Base-by-base conservation (phyloP, 2,888 invertebrate species). In the Xanthorhoe spadicearia region DNA sequence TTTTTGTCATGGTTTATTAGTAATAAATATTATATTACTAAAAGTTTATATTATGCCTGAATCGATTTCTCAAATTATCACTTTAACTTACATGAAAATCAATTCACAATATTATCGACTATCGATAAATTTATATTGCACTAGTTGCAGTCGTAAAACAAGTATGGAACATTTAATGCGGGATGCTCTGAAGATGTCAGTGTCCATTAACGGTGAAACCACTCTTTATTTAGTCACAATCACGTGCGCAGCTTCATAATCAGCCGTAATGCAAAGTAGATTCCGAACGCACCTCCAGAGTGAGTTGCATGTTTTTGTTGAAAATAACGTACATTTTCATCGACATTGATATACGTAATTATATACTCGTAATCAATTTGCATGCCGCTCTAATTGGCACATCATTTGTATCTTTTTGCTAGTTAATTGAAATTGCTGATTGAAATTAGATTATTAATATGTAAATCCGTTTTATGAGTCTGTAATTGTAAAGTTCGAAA, bases 131-230 rank as follows among this genome's bases (percentile, higher is more conserved):
- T 67, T 69, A 70, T 73, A 78, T 74, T 61, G 73, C 32, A 43
- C 52, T 4, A 55, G 49, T 46, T 35, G 23, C 60, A 59, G 57
- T 73, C 75, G 73, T 77, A 74, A 79, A 84, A 84, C 85, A 80
- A 78, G 85, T 83, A 82, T 76, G 77, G 72, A 72, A 77, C 82
- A 81, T 79, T 79, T 79, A 81, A 82, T 80, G 83, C 77, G 76
- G 78, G 81, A 81, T 82, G 83, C 78, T 74, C 79, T 78, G 84
- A 87, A 87, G 88, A 88, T 83, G 85, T 87, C 83, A 82, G 83
- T 78, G 77, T 75, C 85, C 87, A 85, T 88, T 87, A 86, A 87
- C 81, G 86, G 89, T 82, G 80, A 86, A 85, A 83, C 86, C 78
- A 80, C 85, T 86, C 82, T 86, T 84, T 87, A 87, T 88, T 88